A percentile compares a stretch with the other conserved stretches of the same genome.
These are phyloP conservation scores for Trichogramma evanescens DNA, from an alignment of 2,888 invertebrate species.

Conservation along the genomic window DNA sequence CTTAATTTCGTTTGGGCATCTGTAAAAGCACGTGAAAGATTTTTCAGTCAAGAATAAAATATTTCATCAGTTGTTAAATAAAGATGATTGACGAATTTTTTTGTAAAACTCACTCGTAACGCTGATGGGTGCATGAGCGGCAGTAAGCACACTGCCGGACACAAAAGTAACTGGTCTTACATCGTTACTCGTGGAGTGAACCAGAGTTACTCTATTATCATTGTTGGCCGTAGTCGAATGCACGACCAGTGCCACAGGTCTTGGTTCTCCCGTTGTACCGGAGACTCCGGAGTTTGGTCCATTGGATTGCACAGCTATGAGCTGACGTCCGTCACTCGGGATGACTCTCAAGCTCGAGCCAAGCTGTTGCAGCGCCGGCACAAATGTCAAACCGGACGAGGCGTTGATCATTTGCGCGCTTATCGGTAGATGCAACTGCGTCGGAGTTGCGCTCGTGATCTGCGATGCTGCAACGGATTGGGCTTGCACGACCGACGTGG, in stretches of 20 bases:
- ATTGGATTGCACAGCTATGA: slow-evolving; percentile 43
- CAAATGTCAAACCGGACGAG: slow-evolving; percentile 42
- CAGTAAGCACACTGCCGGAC: slow-evolving; percentile 40
- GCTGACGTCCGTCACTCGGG: slow-evolving; percentile 41
- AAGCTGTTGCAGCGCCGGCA: slow-evolving; percentile 44
- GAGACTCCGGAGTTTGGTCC: slow-evolving; percentile 24
- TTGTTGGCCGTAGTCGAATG: slow-evolving; percentile 43
- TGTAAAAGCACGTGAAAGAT: slow-evolving; percentile 20
- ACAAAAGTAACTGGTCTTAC: slow-evolving; percentile 44
- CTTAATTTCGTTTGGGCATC: slow-evolving; percentile 43
- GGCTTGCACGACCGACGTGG: slow-evolving; percentile 30
- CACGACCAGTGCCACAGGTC: slow-evolving; percentile 44
- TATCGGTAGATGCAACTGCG: slow-evolving; percentile 43
- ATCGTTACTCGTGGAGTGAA: slow-evolving; percentile 43
- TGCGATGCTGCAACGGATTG: slow-evolving; percentile 21
- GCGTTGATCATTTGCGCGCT: slow-evolving; percentile 44
- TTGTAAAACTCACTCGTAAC: slow-evolving; percentile 37
- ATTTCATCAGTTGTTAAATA: not conserved
- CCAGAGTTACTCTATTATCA: slow-evolving; percentile 44
- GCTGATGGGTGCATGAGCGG: slow-evolving; percentile 42
- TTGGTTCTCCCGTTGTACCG: slow-evolving; percentile 32
- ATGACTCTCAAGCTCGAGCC: slow-evolving; percentile 42
- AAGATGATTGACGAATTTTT: not conserved
- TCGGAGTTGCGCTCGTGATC: slow-evolving; percentile 19
- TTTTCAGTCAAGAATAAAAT: not conserved